Evolutionary conservation across 53 echinoderm and acorn worm species (phyloP).

Genomic region (Antedon mediterranea): DNA sequence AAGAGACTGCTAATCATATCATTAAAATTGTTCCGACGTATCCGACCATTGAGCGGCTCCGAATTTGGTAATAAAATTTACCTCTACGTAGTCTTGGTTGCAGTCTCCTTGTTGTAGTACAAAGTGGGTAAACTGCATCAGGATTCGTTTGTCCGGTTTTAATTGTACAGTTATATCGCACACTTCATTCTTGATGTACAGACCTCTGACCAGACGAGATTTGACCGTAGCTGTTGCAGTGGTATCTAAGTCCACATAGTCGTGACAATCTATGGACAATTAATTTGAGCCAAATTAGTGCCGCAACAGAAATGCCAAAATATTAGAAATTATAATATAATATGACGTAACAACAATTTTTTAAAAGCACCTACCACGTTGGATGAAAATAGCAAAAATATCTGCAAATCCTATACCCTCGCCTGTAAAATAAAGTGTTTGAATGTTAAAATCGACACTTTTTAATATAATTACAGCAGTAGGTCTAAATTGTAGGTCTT

Average conservation of each 20-base stretch:
- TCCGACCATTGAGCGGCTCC: no score
- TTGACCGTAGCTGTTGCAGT: background rate
- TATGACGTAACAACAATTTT: no score
- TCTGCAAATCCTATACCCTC: conserved; percentile 32
- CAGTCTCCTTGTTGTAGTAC: conserved; percentile 25
- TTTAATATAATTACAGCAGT: no score
- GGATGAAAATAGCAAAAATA: conserved; percentile 54
- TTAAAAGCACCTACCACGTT: conserved; percentile 31
- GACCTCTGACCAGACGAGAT: background rate
- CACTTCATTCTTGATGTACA: conserved; percentile 26
- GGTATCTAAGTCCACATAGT: background rate
- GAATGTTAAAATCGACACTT: no score
- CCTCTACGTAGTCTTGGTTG: conserved; percentile 40
- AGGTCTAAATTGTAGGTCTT: no score
- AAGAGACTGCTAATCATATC: no score
- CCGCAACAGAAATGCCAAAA: no score
- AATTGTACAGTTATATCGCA: conserved; percentile 27
- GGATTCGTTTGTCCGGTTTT: conserved; percentile 23
- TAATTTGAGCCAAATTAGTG: no score
- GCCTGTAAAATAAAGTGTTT: conserved; percentile 5
- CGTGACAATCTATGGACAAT: background rate
- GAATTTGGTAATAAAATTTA: no score
- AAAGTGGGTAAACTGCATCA: conserved; percentile 21
- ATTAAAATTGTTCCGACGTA: no score
- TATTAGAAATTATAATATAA: no score